Evolutionary conservation across 2,888 invertebrate genomes (phyloP).

Genomic region (Cephus nigrinus): DNA sequence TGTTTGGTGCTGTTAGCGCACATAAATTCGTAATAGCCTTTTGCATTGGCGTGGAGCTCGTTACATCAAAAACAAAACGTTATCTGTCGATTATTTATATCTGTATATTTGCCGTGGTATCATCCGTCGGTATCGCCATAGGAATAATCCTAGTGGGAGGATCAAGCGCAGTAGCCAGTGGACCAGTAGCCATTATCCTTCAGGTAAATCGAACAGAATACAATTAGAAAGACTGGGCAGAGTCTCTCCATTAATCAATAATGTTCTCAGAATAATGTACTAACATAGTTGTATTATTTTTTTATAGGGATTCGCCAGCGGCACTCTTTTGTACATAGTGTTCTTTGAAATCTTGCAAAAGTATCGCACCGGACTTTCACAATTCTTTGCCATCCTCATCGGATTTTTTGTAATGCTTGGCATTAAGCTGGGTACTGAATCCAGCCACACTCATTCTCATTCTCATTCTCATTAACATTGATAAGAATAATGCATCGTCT

Average conservation of each 20-base stretch:
- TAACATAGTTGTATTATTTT: background rate
- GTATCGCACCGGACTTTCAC: conserved; percentile 71
- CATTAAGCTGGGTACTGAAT: conserved; percentile 62
- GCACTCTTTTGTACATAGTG: conserved; percentile 94
- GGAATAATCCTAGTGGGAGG: conserved; percentile 76
- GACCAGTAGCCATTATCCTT: conserved; percentile 67
- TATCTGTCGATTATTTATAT: conserved; percentile 76
- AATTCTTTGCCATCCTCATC: conserved; percentile 74
- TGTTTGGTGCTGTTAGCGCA: conserved; percentile 85
- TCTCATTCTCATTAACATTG: background rate
- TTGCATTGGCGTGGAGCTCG: conserved; percentile 86
- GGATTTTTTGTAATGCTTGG: conserved; percentile 82
- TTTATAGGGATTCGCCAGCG: conserved; percentile 87
- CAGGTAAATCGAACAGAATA: conserved; percentile 43
- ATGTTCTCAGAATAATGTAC: background rate
- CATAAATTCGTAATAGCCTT: conserved; percentile 90
- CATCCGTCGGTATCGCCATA: conserved; percentile 83
- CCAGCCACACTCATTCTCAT: background rate
- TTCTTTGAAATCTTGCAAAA: conserved; percentile 91
- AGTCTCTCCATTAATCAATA: background rate
- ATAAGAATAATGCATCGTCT: background rate
- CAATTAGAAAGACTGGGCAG: background rate
- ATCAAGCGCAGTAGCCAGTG: conserved; percentile 70
- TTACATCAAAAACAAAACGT: conserved; percentile 76
- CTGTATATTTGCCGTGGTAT: conserved; percentile 81